A percentile compares a stretch with the other conserved stretches of the same genome.
These are phyloP conservation scores for Sitta carolinensis DNA, from an alignment of 2,797 vertebrate species.

Conservation along the genomic window DNA sequence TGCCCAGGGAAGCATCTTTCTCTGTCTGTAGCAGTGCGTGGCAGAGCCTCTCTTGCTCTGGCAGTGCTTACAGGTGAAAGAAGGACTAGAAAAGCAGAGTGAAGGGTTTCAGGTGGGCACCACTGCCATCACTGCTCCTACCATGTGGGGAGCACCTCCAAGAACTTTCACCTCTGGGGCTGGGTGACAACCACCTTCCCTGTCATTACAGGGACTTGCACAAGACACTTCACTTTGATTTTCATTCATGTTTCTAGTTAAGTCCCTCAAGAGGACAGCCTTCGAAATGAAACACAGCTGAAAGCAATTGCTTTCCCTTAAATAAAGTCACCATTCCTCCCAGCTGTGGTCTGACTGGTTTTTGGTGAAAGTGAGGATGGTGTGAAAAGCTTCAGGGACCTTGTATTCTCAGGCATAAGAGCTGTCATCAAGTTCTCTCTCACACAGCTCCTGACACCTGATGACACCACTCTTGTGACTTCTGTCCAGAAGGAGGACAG, in stretches of 20 bases:
- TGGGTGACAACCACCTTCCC: neutral
- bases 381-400: neutral
- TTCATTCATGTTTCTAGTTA: neutral
- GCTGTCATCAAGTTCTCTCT: neutral
- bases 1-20: neutral
- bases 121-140: neutral
- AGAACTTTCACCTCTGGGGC: neutral
- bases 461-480: neutral
- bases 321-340: neutral
- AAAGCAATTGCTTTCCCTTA: neutral
- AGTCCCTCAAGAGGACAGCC: neutral
- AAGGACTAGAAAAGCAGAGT: neutral
- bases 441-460: neutral
- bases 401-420: neutral
- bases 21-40: fast-evolving
- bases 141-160: fast-evolving
- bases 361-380: neutral
- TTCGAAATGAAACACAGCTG: neutral
- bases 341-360: neutral
- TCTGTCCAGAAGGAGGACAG: neutral
- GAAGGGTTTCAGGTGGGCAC: neutral
- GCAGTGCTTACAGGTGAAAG: neutral
- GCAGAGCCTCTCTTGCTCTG: neutral
- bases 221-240: neutral
- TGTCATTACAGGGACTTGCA: neutral